These are phyloP conservation scores for Diplogasteroides magnus DNA, from an alignment of 1,140 invertebrate genomes.

Conservation along the genomic window DNA sequence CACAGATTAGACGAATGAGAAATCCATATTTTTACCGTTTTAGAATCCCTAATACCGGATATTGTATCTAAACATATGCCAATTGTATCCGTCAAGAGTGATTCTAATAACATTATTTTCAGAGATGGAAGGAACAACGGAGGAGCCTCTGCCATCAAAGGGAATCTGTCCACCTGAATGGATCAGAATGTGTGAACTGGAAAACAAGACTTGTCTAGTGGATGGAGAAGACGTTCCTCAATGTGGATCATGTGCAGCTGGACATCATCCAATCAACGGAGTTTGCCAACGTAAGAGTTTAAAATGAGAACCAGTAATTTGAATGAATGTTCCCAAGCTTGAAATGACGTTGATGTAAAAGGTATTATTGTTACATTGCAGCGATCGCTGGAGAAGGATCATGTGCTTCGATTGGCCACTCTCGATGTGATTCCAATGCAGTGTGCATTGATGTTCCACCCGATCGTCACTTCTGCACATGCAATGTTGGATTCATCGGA, in stretches of 20 bases:
- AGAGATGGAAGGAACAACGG: not conserved
- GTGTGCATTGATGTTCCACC: slow-evolving; percentile 48
- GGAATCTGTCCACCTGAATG: slow-evolving; percentile 27
- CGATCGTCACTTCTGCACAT: slow-evolving; percentile 41
- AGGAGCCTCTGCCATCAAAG: not conserved
- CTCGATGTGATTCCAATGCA: slow-evolving; percentile 45
- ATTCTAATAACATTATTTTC: no score
- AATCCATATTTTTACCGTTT: no score
- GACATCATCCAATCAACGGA: slow-evolving; percentile 48
- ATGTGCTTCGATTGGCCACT: slow-evolving; percentile 42
- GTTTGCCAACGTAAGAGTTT: slow-evolving; percentile 41
- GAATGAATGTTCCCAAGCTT: not conserved
- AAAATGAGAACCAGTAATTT: slow-evolving; percentile 6
- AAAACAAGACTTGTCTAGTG: slow-evolving; percentile 48
- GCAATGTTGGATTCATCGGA: slow-evolving; percentile 47
- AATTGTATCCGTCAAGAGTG: no score
- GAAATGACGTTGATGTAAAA: no score
- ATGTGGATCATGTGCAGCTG: slow-evolving; percentile 43
- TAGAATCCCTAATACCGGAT: no score
- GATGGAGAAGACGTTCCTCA: slow-evolving; percentile 52
- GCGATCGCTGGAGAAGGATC: slow-evolving; percentile 37
- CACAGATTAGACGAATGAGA: no score
- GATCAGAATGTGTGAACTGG: slow-evolving; percentile 31
- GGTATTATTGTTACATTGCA: slow-evolving; percentile 32
- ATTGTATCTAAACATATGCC: slow-evolving; percentile 4